Conservation (phyloP, 2,113 vertebrate genomes). For the Calyptomena viridis region DNA sequence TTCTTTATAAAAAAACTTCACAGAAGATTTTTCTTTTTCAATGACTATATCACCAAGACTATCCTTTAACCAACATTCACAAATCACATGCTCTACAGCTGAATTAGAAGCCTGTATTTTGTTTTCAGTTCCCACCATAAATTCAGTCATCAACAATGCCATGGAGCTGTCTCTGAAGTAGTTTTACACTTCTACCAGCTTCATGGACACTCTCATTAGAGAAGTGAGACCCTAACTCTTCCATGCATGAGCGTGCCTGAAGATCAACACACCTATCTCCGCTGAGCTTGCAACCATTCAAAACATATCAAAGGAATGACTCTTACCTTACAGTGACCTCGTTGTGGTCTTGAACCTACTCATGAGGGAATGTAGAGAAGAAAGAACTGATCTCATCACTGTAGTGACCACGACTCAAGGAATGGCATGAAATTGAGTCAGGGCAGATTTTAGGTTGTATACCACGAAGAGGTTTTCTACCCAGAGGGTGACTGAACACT, state of each 20-base stretch:
- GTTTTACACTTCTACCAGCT: neutral
- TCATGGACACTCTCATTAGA: neutral
- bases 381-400: neutral
- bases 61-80: neutral
- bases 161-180: neutral
- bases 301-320: neutral
- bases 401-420: neutral
- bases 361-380: neutral
- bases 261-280: neutral
- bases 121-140: neutral
- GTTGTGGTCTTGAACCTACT: neutral
- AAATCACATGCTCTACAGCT: neutral
- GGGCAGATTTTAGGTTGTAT: neutral
- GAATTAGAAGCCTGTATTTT: neutral
- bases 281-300: neutral
- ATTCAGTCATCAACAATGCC: neutral
- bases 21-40: neutral
- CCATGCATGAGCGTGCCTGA: neutral
- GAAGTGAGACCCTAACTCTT: neutral
- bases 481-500: fast-evolving
- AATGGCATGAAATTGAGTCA: neutral
- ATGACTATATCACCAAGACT: neutral
- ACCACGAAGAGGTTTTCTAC: neutral
- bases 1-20: neutral
- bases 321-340: neutral